Conservation (phyloP, 2,113 vertebrate genomes). For the Prunella fulvescens region DNA sequence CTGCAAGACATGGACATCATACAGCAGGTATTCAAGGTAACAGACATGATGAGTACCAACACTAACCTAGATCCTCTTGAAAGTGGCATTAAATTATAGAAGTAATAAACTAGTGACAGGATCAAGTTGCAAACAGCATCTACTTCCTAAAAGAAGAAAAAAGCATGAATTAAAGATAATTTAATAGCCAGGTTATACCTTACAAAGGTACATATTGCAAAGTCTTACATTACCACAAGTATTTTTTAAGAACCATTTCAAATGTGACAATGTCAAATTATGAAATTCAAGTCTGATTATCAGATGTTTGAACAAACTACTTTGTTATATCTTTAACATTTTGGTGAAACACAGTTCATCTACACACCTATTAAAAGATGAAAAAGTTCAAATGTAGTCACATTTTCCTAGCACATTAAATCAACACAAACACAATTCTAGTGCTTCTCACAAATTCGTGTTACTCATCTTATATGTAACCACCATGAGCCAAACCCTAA, state of each 20-base stretch:
- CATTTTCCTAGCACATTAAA: background rate
- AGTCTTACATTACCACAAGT: background rate
- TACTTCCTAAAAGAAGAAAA: conserved; percentile 79
- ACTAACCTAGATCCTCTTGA: conserved; percentile 95
- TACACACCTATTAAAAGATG: background rate
- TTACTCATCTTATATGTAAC: background rate
- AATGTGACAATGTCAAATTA: background rate
- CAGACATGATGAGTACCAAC: background rate
- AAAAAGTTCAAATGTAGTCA: background rate
- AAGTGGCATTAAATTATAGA: conserved; percentile 98
- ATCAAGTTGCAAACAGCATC: conserved; percentile 96
- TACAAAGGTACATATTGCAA: background rate
- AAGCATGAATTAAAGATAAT: background rate
- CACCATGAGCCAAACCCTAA: background rate
- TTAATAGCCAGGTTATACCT: background rate
- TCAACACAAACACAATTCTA: background rate
- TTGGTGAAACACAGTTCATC: background rate
- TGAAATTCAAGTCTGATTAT: background rate
- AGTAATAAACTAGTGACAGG: conserved; percentile 96
- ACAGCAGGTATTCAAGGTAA: background rate
- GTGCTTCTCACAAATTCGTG: rapidly evolving
- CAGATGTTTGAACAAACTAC: background rate
- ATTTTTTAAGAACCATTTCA: background rate
- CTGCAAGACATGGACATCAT: background rate
- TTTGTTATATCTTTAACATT: background rate